Percentiles rank a stretch among this genome's conserved stretches.
phyloP scores from a whole-genome alignment of 2,113 vertebrate species.

The Sinosuthora webbiana region DNA sequence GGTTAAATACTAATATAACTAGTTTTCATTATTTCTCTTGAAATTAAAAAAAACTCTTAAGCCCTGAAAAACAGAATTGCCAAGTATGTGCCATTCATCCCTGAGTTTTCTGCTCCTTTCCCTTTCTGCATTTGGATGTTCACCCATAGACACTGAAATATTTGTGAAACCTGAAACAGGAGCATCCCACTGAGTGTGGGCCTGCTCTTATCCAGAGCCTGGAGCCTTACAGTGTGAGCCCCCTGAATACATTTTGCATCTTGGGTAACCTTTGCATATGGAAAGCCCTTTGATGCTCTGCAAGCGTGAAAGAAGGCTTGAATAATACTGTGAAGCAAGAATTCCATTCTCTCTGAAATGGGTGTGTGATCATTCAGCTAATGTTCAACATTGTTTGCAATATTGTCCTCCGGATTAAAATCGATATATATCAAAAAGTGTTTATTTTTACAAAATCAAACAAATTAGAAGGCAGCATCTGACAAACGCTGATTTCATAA shows the following conservation, averaged over 20 bases:
- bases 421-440: background rate
- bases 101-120: background rate
- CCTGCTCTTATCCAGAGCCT: background rate
- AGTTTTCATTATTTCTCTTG: background rate
- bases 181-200: background rate
- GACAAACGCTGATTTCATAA: background rate
- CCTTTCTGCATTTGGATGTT: background rate
- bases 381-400: background rate
- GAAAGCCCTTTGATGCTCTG: background rate
- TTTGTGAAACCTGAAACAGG: background rate
- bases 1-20: background rate
- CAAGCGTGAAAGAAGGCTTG: background rate
- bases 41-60: background rate
- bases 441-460: background rate
- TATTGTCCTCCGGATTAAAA: background rate
- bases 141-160: background rate
- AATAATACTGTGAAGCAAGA: background rate
- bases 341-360: background rate
- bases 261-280: background rate
- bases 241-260: background rate
- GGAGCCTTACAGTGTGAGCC: background rate
- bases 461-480: accelerated
- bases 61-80: background rate
- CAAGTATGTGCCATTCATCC: background rate
- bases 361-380: background rate